Percentiles rank a stretch among this genome's conserved stretches.
Conservation (phyloP, 1,140 invertebrate genomes). For the Propsilocerus akamusi region DNA sequence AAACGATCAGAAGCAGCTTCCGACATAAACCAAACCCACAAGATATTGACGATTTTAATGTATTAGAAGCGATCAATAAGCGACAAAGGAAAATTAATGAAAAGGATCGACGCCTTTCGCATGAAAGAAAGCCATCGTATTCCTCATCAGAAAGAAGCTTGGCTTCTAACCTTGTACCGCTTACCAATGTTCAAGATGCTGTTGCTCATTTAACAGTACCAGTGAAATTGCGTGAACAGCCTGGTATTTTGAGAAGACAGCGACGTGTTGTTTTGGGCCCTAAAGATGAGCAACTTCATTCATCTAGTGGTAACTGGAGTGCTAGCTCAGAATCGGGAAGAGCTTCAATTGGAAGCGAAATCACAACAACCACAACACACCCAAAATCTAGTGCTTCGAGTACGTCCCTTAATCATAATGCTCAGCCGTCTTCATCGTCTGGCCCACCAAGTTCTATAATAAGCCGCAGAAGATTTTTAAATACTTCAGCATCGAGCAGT, state of each 20-base stretch:
- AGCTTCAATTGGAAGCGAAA: constrained; percentile 63
- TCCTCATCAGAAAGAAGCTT: constrained; percentile 49
- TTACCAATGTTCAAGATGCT: constrained; percentile 31
- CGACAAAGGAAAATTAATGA: constrained; percentile 27
- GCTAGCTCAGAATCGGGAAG: constrained; percentile 75
- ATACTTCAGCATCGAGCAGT: constrained; percentile 60
- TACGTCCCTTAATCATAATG: constrained; percentile 38
- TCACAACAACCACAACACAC: constrained; percentile 49
- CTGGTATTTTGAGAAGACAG: constrained; percentile 36
- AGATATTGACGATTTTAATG: constrained; percentile 35
- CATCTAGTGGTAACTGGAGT: constrained; percentile 86
- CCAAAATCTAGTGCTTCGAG: constrained; percentile 47
- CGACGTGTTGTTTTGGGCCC: constrained; percentile 28
- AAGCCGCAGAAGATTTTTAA: constrained; percentile 40
- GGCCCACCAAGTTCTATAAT: constrained; percentile 47
- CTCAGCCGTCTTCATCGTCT: constrained; percentile 34
- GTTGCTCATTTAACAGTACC: constrained; percentile 15
- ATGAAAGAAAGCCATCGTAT: constrained; percentile 56
- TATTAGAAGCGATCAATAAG: constrained; percentile 40
- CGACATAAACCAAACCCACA: constrained; percentile 19
- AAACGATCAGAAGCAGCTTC: constrained; percentile 7
- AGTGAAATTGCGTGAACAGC: constrained; percentile 53
- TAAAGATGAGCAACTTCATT: constrained; percentile 59
- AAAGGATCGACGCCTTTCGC: constrained; percentile 29
- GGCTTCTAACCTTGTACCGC: constrained; percentile 21